Conservation (phyloP, 2,113 vertebrate species). For the Machaerirhynchus nigripectus region DNA sequence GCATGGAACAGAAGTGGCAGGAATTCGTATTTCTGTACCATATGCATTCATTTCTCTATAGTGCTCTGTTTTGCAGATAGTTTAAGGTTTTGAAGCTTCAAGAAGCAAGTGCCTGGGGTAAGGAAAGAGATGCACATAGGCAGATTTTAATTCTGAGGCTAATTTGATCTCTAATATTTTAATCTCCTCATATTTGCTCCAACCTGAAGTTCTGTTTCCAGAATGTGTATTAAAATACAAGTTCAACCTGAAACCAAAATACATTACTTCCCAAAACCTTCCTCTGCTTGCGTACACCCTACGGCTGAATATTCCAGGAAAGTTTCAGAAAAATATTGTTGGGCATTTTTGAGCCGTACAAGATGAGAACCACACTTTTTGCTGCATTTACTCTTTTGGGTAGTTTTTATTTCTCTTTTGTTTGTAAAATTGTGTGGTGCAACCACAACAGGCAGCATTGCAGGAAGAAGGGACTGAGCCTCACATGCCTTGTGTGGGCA, state of each 20-base stretch:
- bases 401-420: background rate
- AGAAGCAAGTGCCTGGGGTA: background rate
- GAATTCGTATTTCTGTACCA: background rate
- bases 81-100: background rate
- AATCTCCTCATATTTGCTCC: background rate
- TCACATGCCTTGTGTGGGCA: background rate
- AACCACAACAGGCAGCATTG: background rate
- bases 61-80: background rate
- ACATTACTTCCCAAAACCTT: background rate
- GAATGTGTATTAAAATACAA: background rate
- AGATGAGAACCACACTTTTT: background rate
- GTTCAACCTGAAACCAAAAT: background rate
- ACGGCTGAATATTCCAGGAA: background rate
- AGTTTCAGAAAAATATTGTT: background rate
- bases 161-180: slow-evolving; percentile 23
- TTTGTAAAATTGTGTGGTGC: background rate
- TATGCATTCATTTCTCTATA: background rate
- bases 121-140: background rate
- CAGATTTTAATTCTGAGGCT: background rate
- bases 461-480: background rate
- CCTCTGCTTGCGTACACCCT: background rate
- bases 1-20: slow-evolving; percentile 19
- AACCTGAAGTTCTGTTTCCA: background rate
- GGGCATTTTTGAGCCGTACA: background rate
- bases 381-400: background rate